These are phyloP conservation scores for Anastrepha obliqua DNA, from an alignment of 1,140 invertebrate species.

Conservation along the genomic window DNA sequence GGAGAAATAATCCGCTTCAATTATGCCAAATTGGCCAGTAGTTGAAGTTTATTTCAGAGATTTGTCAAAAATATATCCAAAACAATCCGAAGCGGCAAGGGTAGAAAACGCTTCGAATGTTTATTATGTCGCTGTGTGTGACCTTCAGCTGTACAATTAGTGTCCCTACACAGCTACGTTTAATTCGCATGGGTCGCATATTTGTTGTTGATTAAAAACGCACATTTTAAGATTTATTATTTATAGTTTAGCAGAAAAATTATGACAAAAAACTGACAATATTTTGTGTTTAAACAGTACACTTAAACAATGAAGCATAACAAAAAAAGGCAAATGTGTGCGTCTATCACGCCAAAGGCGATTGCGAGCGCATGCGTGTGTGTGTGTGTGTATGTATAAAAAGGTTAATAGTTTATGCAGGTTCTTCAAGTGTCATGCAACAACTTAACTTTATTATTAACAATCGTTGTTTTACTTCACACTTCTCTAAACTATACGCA, in stretches of 20 bases:
- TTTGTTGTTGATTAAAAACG: not conserved
- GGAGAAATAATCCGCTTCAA: not conserved
- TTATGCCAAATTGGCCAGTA: not conserved
- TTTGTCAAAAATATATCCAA: not conserved
- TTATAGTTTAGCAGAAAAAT: constrained; percentile 28
- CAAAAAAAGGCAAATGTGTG: not conserved
- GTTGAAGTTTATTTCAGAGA: not conserved
- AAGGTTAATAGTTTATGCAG: constrained; percentile 1
- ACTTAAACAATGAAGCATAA: constrained; percentile 39
- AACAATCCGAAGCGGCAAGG: too few species aligned
- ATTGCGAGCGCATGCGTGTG: not conserved
- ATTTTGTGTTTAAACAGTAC: not conserved
- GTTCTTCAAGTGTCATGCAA: not conserved
- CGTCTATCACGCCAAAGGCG: not conserved
- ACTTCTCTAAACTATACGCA: constrained; percentile 63
- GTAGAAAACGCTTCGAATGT: too few species aligned
- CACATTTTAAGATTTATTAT: not conserved
- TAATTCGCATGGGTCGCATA: not conserved
- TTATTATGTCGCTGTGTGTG: too few species aligned
- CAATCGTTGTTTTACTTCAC: not conserved
- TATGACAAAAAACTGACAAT: constrained; percentile 21
- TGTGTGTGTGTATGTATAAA: not conserved
- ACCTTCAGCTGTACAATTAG: too few species aligned
- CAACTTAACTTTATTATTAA: constrained; percentile 25
- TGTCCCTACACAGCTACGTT: too few species aligned